phyloP scores from a whole-genome alignment of 2,797 vertebrate species.

The Tadarida brasiliensis region DNA sequence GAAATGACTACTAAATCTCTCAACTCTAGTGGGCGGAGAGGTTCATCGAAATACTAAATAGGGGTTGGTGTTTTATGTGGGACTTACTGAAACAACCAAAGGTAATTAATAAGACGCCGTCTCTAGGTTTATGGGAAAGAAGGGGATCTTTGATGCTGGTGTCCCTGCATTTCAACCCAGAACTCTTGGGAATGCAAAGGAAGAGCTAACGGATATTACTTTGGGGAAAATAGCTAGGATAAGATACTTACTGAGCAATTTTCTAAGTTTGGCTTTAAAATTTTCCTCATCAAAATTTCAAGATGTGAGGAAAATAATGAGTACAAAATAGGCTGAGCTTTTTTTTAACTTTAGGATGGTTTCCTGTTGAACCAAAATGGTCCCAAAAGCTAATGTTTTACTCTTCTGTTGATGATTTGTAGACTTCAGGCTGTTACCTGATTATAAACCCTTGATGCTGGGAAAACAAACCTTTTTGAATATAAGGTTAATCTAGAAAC shows the following conservation, averaged over 20 bases:
- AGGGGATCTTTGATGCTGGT: background rate
- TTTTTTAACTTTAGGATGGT: background rate
- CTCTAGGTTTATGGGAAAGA: background rate
- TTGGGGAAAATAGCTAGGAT: background rate
- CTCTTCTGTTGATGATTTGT: background rate
- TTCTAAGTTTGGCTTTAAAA: slow-evolving; percentile 4
- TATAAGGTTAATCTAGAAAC: slow-evolving; percentile 12
- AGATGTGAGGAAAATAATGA: background rate
- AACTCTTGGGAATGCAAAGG: background rate
- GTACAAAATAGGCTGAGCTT: background rate
- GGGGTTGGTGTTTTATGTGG: background rate
- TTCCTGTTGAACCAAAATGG: background rate
- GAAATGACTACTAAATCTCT: slow-evolving; percentile 5
- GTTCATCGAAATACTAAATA: background rate
- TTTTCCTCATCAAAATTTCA: slow-evolving; percentile 43
- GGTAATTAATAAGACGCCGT: background rate
- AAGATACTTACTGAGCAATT: background rate
- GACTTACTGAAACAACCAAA: background rate
- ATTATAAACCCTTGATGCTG: background rate
- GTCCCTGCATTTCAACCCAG: background rate
- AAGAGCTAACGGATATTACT: background rate
- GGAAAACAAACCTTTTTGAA: background rate
- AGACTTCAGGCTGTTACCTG: slow-evolving; percentile 27
- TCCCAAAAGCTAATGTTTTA: slow-evolving; percentile 23
- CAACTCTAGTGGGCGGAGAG: background rate